Percentiles rank a stretch among this genome's conserved stretches.
phyloP scores from a whole-genome alignment of 2,797 vertebrate species.

The Borostomias antarcticus region DNA sequence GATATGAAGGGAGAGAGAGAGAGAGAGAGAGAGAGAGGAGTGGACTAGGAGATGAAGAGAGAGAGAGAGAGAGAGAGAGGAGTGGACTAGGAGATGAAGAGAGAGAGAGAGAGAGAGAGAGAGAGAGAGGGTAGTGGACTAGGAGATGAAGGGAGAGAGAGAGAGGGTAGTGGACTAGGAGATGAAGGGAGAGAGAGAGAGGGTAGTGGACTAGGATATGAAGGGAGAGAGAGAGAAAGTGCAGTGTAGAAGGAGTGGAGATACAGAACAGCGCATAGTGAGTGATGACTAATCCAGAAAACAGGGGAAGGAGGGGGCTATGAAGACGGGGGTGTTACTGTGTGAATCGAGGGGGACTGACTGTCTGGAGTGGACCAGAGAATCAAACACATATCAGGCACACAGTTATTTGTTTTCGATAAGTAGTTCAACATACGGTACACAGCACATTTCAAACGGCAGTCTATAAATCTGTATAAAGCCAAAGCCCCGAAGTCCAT shows the following conservation, averaged over 20 bases:
- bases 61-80: constrained; percentile 37
- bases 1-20: constrained; percentile 65
- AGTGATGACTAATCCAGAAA: background rate
- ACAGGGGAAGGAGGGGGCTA: background rate
- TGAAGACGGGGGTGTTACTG: background rate
- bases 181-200: background rate
- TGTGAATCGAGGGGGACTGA: background rate
- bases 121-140: constrained; percentile 31
- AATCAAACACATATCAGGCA: constrained; percentile 10
- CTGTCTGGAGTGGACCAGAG: background rate
- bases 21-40: constrained; percentile 33
- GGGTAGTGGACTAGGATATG: background rate
- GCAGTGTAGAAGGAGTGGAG: background rate
- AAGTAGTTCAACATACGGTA: constrained; percentile 24
- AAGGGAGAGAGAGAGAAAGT: background rate
- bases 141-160: constrained; percentile 45
- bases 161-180: constrained; percentile 29
- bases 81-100: constrained; percentile 59
- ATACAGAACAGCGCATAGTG: background rate
- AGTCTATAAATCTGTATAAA: constrained; percentile 58
- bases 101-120: constrained; percentile 54
- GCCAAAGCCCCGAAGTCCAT: constrained; percentile 36
- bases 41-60: constrained; percentile 61
- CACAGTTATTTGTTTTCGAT: constrained; percentile 15
- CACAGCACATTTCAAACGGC: constrained; percentile 35